Percentiles rank a stretch among this genome's conserved stretches.
phyloP scores from a whole-genome alignment of 37 sponge, comb jelly and placozoan species.

The Hormiphora californensis region DNA sequence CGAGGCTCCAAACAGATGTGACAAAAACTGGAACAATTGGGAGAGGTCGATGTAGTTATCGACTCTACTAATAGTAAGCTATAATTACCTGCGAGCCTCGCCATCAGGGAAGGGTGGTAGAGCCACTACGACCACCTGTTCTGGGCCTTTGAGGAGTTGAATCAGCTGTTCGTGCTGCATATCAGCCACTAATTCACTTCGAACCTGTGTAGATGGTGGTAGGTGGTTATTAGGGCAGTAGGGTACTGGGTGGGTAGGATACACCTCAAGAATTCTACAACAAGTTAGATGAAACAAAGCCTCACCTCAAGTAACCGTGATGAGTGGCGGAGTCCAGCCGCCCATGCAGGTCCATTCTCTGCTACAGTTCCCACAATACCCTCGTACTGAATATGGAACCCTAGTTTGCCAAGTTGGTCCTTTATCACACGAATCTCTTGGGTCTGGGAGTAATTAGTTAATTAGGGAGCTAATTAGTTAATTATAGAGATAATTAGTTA shows the following conservation, averaged over 20 bases:
- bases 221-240: too few relatives aligned
- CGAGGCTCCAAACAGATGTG: too few relatives aligned
- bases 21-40: too few relatives aligned
- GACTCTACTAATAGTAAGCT: too few relatives aligned
- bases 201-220: too few relatives aligned
- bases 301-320: background rate
- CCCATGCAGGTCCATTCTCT: constrained; percentile 39
- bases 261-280: too few relatives aligned
- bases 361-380: constrained; percentile 14
- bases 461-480: too few relatives aligned
- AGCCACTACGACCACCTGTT: background rate
- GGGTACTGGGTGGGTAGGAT: too few relatives aligned
- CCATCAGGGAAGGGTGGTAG: constrained; percentile 29
- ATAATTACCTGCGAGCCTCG: constrained; percentile 14
- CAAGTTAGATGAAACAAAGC: too few relatives aligned
- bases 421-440: constrained; percentile 20
- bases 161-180: constrained; percentile 33
- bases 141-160: background rate
- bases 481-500: too few relatives aligned
- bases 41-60: too few relatives aligned
- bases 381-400: constrained; percentile 39
- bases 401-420: constrained; percentile 30
- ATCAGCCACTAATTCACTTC: background rate
- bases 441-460: too few relatives aligned
- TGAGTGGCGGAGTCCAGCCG: background rate